Base-by-base conservation (phyloP, 1,140 invertebrate genomes). In the Neuroterus valhalla region DNA sequence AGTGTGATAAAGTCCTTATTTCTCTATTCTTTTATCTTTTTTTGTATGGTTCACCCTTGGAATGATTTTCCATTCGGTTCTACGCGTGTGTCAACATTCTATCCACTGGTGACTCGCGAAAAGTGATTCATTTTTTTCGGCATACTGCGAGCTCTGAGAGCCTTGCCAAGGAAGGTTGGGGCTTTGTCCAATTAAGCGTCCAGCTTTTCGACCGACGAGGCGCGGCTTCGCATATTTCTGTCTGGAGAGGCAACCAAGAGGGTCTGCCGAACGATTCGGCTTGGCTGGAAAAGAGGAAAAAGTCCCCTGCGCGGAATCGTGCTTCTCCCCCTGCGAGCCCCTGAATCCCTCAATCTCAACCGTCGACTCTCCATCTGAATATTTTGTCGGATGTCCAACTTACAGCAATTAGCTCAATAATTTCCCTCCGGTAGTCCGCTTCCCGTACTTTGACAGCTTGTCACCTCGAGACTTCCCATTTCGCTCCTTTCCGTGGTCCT, bases 101-200 rank as follows among this genome's bases (percentile, higher is more conserved):
- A 69, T 72, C 31, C 69, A 72, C 73, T 68, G 73, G 62, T 66
- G 67, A 55, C 68, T 82, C 80, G 82, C 78, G 81, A 85, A 81
- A 85, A 86, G 83, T 81, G 85, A 87, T 87, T 86, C 82, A 84
- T 86, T 85, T 85, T 85, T 86, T 83, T 86, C 78, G 78, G 81
- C 81, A 86, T 88, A 88, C 88, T 87, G 86, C 83, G 77, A 87
- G 80, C 77, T 80, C 78, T 76, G 81, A 86, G 86, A 83, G 82
- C 80, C 79, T 81, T 68, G 75, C 79, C 79, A 84, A 87, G 81
- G 78, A 86, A 85, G 80, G 85, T 78, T 78, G 82, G 86, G 84
- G 87, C 88, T 89, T 89, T 89, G 88, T 89, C 86, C 87, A 89
- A 89, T 89, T 89, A 89, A 88, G 85, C 87, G 84, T 86, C 86